A percentile compares a stretch with the other conserved stretches of the same genome.
These are phyloP conservation scores for Semnornis frantzii DNA, from an alignment of 2,113 vertebrate genomes.

Conservation along the genomic window DNA sequence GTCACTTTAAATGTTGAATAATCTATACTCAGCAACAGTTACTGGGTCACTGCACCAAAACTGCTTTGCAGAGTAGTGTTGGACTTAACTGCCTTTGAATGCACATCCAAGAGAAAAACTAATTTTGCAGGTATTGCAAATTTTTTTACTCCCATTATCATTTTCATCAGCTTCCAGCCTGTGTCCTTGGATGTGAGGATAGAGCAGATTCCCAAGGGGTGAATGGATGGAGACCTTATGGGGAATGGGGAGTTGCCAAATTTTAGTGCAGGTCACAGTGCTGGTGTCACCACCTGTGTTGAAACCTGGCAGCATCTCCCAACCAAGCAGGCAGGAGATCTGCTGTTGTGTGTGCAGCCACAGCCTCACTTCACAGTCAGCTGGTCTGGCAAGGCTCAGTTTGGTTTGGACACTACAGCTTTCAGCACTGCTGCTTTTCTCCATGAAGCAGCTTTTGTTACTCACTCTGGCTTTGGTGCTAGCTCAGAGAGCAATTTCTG, in stretches of 20 bases:
- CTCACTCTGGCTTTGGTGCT: not conserved
- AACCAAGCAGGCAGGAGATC: no score
- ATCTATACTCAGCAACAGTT: not conserved
- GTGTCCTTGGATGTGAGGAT: accelerated
- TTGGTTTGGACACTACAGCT: accelerated
- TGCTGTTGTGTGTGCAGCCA: not conserved
- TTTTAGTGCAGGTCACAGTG: not conserved
- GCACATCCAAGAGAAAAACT: not conserved
- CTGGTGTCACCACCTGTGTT: not conserved
- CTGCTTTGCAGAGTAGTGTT: not conserved
- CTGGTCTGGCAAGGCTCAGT: not conserved
- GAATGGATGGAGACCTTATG: not conserved
- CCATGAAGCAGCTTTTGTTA: not conserved
- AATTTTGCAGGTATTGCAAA: not conserved
- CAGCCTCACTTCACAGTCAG: not conserved
- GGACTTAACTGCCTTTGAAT: not conserved
- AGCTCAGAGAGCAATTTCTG: not conserved
- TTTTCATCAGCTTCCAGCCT: not conserved
- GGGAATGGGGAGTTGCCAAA: not conserved
- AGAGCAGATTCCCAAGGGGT: not conserved
- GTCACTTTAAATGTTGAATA: not conserved
- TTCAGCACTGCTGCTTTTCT: not conserved
- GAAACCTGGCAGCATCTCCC: not conserved
- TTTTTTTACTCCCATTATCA: not conserved
- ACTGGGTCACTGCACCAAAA: not conserved